A percentile compares a stretch with the other conserved stretches of the same genome.
These are phyloP conservation scores for Penaeus monodon DNA, from an alignment of 2,888 invertebrate genomes.

Conservation along the genomic window DNA sequence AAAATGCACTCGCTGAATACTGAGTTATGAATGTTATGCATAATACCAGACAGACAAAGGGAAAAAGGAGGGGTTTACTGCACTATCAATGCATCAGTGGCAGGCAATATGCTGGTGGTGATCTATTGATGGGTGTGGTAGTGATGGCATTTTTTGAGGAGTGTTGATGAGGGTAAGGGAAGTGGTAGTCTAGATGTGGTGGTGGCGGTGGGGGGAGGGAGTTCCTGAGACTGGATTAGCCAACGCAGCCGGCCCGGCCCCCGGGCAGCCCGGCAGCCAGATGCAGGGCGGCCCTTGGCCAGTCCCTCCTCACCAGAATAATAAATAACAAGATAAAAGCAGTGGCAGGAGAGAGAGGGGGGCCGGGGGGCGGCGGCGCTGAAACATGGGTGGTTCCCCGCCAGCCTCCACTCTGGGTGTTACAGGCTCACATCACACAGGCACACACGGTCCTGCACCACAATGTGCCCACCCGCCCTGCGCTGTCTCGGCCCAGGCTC, in stretches of 20 bases:
- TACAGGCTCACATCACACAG: slow-evolving; percentile 55
- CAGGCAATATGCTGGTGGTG: slow-evolving; percentile 37
- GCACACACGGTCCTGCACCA: slow-evolving; percentile 55
- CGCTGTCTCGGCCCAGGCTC: slow-evolving; percentile 50
- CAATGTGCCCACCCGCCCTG: slow-evolving; percentile 49
- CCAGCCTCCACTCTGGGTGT: slow-evolving; percentile 59
- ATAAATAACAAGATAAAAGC: slow-evolving; percentile 61
- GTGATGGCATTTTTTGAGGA: slow-evolving; percentile 32
- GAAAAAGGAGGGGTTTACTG: slow-evolving; percentile 34
- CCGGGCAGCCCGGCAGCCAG: slow-evolving; percentile 51
- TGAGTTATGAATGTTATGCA: slow-evolving; percentile 9
- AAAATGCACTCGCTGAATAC: slow-evolving; percentile 4
- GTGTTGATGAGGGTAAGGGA: slow-evolving; percentile 18
- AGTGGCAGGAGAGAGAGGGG: slow-evolving; percentile 46
- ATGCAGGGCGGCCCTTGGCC: slow-evolving; percentile 48
- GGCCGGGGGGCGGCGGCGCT: slow-evolving; percentile 45
- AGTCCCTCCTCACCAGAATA: slow-evolving; percentile 51
- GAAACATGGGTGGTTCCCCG: slow-evolving; percentile 49
- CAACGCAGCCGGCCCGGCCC: slow-evolving; percentile 46
- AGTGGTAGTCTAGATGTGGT: slow-evolving; percentile 27
- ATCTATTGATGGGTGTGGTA: slow-evolving; percentile 40
- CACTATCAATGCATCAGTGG: slow-evolving; percentile 39
- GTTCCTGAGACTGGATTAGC: slow-evolving; percentile 50
- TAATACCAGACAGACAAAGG: slow-evolving; percentile 8
- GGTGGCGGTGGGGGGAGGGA: slow-evolving; percentile 49